Conservation (phyloP, 2,888 invertebrate genomes). For the Drosophila neotestacea region DNA sequence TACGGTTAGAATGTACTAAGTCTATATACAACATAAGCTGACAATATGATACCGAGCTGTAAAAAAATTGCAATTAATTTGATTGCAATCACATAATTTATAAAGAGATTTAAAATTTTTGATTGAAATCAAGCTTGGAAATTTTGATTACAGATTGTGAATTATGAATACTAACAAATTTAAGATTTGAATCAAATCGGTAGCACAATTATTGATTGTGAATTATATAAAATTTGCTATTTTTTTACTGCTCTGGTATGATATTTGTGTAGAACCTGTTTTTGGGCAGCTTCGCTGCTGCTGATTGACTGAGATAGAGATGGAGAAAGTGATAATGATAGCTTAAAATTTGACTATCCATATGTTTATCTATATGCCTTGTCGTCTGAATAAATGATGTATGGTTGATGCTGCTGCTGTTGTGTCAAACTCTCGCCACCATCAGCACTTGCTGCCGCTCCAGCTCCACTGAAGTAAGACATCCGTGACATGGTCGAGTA, state of each 20-base stretch:
- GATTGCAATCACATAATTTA: too few relatives aligned
- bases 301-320: slow-evolving; percentile 76
- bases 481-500: slow-evolving; percentile 88
- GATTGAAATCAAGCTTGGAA: too few relatives aligned
- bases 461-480: slow-evolving; percentile 86
- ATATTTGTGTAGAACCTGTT: slow-evolving; percentile 70
- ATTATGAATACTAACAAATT: too few relatives aligned
- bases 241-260: slow-evolving; percentile 5
- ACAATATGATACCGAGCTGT: slow-evolving; percentile 39
- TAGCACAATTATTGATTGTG: too few relatives aligned
- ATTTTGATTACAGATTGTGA: too few relatives aligned
- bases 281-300: slow-evolving; percentile 53
- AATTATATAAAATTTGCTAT: too few relatives aligned
- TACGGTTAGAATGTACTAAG: slow-evolving; percentile 70
- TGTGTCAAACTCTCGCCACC: slow-evolving; percentile 79
- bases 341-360: slow-evolving; percentile 9
- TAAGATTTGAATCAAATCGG: too few relatives aligned
- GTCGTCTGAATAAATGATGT: slow-evolving; percentile 85
- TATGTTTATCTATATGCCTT: slow-evolving; percentile 84
- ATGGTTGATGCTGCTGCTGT: slow-evolving; percentile 82
- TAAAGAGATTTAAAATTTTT: too few relatives aligned
- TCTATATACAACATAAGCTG: slow-evolving; percentile 76
- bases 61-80: too few relatives aligned
- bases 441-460: slow-evolving; percentile 81
- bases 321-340: slow-evolving; percentile 22